Percentiles rank a stretch among this genome's conserved stretches.
Evolutionary conservation across 2,888 invertebrate species (phyloP).

Genomic region (Drosophila eohydei): DNA sequence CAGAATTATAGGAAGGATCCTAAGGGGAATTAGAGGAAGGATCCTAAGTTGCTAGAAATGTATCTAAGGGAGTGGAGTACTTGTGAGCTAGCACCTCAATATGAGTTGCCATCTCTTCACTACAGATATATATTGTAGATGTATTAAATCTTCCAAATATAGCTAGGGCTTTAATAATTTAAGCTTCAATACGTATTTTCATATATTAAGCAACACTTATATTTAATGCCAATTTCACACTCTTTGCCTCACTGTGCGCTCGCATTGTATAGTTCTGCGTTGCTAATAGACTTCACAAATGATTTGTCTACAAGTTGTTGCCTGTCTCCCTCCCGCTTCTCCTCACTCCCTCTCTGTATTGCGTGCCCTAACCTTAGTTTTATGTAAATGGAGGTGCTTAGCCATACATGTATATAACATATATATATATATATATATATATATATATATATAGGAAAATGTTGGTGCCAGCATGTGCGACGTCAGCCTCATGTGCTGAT

Average conservation of each 20-base stretch:
- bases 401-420: slow-evolving; percentile 8
- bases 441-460: slow-evolving; percentile 19
- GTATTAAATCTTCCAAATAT: too few relatives aligned
- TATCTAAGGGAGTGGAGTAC: too few relatives aligned
- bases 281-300: slow-evolving; percentile 76
- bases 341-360: slow-evolving; percentile 10
- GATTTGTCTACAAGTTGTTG: slow-evolving; percentile 56
- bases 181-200: neutral
- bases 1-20: too few relatives aligned
- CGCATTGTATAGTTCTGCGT: slow-evolving; percentile 51
- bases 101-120: too few relatives aligned
- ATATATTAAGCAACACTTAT: neutral
- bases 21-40: too few relatives aligned
- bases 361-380: slow-evolving; percentile 17
- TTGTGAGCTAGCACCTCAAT: too few relatives aligned
- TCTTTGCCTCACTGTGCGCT: slow-evolving; percentile 38
- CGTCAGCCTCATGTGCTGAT: slow-evolving; percentile 47
- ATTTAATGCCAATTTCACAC: neutral
- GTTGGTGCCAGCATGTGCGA: slow-evolving; percentile 19
- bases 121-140: too few relatives aligned
- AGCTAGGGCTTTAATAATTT: neutral
- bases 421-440: slow-evolving; percentile 2
- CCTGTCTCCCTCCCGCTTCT: neutral
- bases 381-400: slow-evolving; percentile 52
- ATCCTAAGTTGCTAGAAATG: too few relatives aligned